A percentile compares a stretch with the other conserved stretches of the same genome.
phyloP scores from a whole-genome alignment of 2,888 invertebrate species.

The Thereva nobilitata region DNA sequence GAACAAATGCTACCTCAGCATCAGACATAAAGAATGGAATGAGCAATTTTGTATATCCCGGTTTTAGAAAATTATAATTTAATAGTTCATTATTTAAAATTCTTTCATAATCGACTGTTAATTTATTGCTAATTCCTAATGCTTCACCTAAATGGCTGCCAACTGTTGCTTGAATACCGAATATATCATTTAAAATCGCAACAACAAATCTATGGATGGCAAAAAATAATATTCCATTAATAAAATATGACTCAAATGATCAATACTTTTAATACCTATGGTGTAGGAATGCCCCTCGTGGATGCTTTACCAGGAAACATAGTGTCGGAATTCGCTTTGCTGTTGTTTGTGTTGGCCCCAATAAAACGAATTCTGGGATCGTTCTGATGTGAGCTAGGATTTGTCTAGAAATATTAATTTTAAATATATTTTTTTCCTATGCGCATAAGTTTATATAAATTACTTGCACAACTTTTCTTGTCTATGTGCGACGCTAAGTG shows the following conservation, averaged over 20 bases:
- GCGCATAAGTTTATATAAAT: conserved; percentile 46
- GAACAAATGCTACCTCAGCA: conserved; percentile 75
- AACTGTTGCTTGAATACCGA: conserved; percentile 84
- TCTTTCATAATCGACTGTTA: conserved; percentile 76
- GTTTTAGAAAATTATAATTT: conserved; percentile 71
- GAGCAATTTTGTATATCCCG: conserved; percentile 84
- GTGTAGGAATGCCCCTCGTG: conserved; percentile 80
- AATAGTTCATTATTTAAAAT: conserved; percentile 60
- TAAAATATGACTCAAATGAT: conserved; percentile 52
- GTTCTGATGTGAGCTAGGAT: conserved; percentile 77
- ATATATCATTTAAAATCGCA: conserved; percentile 85
- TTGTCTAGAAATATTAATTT: conserved; percentile 64
- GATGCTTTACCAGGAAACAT: conserved; percentile 83
- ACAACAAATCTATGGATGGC: conserved; percentile 62
- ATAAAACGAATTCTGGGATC: conserved; percentile 76
- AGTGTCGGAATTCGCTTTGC: conserved; percentile 78
- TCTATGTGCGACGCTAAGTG: conserved; percentile 70
- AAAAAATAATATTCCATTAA: background rate
- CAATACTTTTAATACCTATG: conserved; percentile 60
- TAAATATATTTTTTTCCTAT: conserved; percentile 35
- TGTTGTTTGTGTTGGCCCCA: conserved; percentile 72
- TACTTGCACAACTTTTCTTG: conserved; percentile 77
- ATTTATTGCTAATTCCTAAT: conserved; percentile 77
- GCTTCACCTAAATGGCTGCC: conserved; percentile 84
- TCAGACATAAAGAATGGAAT: conserved; percentile 85